phyloP scores from a whole-genome alignment of 2,888 invertebrate species.

The Agrotis exclamationis region DNA sequence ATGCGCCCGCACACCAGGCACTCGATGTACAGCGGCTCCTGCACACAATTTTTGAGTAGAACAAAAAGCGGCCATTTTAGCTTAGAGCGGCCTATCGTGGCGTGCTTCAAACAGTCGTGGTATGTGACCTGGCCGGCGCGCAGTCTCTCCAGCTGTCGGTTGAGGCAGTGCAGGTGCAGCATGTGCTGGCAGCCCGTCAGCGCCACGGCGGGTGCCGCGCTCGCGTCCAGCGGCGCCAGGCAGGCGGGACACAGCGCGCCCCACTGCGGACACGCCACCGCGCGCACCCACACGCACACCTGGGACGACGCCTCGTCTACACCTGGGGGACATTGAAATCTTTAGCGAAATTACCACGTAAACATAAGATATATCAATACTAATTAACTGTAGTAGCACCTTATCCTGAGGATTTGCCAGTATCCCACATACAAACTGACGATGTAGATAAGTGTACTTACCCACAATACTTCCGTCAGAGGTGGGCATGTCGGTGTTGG shows the following conservation, averaged over 20 bases:
- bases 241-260: slow-evolving; percentile 94
- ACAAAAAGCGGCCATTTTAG: too few relatives aligned
- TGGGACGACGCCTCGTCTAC: slow-evolving; percentile 57
- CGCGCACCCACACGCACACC: slow-evolving; percentile 92
- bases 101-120: slow-evolving; percentile 73
- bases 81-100: too few relatives aligned
- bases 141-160: slow-evolving; percentile 91
- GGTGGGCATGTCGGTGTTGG: slow-evolving; percentile 37
- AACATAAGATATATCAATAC: too few relatives aligned
- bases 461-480: slow-evolving; percentile 67
- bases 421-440: background rate
- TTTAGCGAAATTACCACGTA: too few relatives aligned
- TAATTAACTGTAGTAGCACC: too few relatives aligned
- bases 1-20: slow-evolving; percentile 97
- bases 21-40: slow-evolving; percentile 94
- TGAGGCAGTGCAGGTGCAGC: slow-evolving; percentile 95
- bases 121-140: slow-evolving; percentile 34
- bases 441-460: slow-evolving; percentile 45
- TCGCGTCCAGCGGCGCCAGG: slow-evolving; percentile 91
- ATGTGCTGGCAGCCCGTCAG: slow-evolving; percentile 95
- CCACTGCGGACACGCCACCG: slow-evolving; percentile 92
- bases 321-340: slow-evolving; percentile 19
- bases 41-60: too few relatives aligned
- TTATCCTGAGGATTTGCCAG: too few relatives aligned
- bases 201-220: slow-evolving; percentile 78